Percentiles rank a stretch among this genome's conserved stretches.
These are phyloP conservation scores for Myoxocephalus aenaeus DNA, from an alignment of 2,797 vertebrate species.

Conservation along the genomic window DNA sequence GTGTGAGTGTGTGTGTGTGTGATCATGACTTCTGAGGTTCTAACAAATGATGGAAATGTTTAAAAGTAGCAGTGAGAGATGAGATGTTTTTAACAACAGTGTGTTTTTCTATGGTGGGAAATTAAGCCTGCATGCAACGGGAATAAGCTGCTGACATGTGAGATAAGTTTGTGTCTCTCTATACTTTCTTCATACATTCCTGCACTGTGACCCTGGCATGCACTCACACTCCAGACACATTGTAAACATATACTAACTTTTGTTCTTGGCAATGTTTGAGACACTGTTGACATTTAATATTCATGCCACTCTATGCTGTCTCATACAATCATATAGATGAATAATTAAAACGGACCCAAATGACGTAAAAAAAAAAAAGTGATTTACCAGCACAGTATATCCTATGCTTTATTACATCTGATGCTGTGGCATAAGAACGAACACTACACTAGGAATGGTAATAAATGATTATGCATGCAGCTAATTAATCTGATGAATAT, in stretches of 20 bases:
- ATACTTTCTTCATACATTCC: conserved; percentile 9
- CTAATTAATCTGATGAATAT: conserved; percentile 87
- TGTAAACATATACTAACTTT: conserved; percentile 59
- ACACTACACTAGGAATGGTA: conserved; percentile 78
- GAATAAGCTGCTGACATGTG: conserved; percentile 6
- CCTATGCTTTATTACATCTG: conserved; percentile 81
- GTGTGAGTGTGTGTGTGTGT: no score
- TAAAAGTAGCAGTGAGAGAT: conserved; percentile 30
- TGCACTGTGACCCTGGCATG: conserved; percentile 23
- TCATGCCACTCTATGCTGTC: conserved; percentile 70
- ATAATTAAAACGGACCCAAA: conserved; percentile 77
- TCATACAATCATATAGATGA: conserved; percentile 75
- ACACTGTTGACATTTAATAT: conserved; percentile 69
- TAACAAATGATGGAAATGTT: conserved; percentile 47
- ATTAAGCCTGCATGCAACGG: background rate
- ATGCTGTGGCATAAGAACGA: conserved; percentile 74
- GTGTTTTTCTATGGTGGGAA: conserved; percentile 17
- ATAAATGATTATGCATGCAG: conserved; percentile 86
- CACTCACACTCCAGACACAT: conserved; percentile 22
- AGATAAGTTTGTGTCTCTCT: conserved; percentile 12
- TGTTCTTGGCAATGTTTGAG: conserved; percentile 47
- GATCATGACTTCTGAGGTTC: conserved; percentile 16
- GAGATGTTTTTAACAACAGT: background rate
- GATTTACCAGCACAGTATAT: conserved; percentile 79
- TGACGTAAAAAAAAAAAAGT: conserved; percentile 68